Conservation (phyloP, 37 sponge, comb jelly and placozoan species). For the Tethya wilhelma region DNA sequence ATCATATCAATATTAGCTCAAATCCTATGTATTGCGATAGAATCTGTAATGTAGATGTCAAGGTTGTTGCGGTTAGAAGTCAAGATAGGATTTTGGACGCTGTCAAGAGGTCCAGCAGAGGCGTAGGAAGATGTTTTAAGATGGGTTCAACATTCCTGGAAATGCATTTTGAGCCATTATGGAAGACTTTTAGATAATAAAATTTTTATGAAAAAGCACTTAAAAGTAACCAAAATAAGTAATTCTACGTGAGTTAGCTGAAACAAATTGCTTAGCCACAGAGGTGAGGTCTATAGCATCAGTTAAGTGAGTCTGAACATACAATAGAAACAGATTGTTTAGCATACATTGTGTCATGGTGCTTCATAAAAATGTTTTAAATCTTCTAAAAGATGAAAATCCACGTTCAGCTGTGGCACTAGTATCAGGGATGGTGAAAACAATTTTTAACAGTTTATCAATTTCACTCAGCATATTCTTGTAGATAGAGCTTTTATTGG, state of each 20-base stretch:
- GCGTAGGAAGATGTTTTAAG: too few relatives aligned
- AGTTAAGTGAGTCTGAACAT: conserved; percentile 3
- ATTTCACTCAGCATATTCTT: conserved; percentile 24
- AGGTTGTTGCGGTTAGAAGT: too few relatives aligned
- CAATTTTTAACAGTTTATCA: neutral
- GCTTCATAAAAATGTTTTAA: conserved; percentile 12
- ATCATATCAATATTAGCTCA: too few relatives aligned
- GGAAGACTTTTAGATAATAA: too few relatives aligned
- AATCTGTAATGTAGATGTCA: too few relatives aligned
- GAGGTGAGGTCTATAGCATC: conserved; percentile 3
- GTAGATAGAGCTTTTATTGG: conserved; percentile 5
- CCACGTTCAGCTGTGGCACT: conserved; percentile 3
- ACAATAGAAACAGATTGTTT: conserved; percentile 12
- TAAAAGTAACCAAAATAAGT: conserved; percentile 24
- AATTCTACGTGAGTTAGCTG: conserved; percentile 10
- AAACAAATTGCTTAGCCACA: conserved; percentile 12
- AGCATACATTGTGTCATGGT: neutral
- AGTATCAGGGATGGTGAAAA: neutral
- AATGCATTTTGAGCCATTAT: too few relatives aligned
- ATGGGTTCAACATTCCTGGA: too few relatives aligned
- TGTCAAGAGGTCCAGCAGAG: too few relatives aligned
- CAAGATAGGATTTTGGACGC: too few relatives aligned
- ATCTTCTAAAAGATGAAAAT: neutral
- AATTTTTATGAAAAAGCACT: neutral
- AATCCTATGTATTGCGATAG: too few relatives aligned